phyloP scores from a whole-genome alignment of 2,113 vertebrate species.

The Xiphophorus maculatus region DNA sequence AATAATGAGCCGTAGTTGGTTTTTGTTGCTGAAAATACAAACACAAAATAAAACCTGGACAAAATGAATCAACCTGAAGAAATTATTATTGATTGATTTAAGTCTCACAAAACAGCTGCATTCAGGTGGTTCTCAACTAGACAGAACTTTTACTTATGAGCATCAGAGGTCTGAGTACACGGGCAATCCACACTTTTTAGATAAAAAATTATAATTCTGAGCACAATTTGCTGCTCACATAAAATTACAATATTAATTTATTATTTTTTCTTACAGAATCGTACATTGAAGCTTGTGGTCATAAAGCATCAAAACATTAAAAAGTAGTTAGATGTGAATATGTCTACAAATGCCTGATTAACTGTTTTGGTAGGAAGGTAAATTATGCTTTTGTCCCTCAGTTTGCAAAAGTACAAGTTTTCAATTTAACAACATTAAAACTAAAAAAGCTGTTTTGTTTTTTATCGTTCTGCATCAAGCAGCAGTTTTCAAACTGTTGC shows the following conservation, averaged over 20 bases:
- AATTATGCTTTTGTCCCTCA: not conserved
- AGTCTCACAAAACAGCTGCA: not conserved
- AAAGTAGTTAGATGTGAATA: not conserved
- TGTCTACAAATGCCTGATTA: not conserved
- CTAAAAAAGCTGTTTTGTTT: not conserved
- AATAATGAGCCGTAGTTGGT: no score
- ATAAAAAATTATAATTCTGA: no score
- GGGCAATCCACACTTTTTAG: not conserved
- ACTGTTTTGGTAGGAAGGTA: not conserved
- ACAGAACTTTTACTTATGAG: not conserved
- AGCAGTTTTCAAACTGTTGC: not conserved
- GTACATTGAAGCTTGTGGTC: not conserved
- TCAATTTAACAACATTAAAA: not conserved
- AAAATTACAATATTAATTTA: not conserved
- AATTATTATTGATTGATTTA: no score
- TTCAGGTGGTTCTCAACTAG: not conserved
- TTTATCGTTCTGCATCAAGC: not conserved
- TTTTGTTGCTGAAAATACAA: no score
- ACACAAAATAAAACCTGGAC: no score
- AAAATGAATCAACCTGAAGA: no score
- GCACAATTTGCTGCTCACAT: not conserved
- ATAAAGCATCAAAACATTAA: not conserved
- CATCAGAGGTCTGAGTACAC: not conserved
- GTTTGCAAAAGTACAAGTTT: not conserved
- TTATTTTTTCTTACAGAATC: no score